Evolutionary conservation across 2,888 invertebrate genomes (phyloP).

Genomic region (Melieria omissa): DNA sequence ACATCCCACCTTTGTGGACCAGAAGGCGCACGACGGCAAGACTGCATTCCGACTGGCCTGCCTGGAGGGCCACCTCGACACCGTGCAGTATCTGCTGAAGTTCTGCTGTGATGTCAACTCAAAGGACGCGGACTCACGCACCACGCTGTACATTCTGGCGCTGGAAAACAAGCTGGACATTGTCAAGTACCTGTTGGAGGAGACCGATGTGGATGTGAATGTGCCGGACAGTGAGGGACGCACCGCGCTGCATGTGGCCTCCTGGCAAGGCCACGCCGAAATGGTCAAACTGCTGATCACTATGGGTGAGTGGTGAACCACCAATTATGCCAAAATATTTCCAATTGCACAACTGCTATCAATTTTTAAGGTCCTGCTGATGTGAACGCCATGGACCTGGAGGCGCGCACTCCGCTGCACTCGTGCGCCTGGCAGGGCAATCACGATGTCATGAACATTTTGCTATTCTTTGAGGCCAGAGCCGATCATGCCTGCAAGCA

Average conservation of each 20-base stretch:
- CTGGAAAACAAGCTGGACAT: constrained; percentile 86
- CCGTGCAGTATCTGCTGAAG: constrained; percentile 71
- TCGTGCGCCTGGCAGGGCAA: constrained; percentile 98
- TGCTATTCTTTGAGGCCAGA: constrained; percentile 82
- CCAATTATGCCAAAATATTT: constrained; percentile 2
- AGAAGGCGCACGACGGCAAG: constrained; percentile 90
- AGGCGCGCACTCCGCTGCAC: constrained; percentile 89
- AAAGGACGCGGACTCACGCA: constrained; percentile 91
- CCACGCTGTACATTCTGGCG: constrained; percentile 91
- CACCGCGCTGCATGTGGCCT: constrained; percentile 88
- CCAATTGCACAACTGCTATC: not conserved
- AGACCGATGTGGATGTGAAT: constrained; percentile 83
- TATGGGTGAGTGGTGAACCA: constrained; percentile 67
- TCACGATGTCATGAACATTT: constrained; percentile 81
- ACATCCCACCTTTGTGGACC: constrained; percentile 83
- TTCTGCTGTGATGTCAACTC: constrained; percentile 88
- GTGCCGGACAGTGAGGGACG: constrained; percentile 90
- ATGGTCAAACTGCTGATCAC: constrained; percentile 88
- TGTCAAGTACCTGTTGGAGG: constrained; percentile 82
- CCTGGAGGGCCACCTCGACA: constrained; percentile 77
- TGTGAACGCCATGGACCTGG: constrained; percentile 89
- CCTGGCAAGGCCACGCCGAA: constrained; percentile 94
- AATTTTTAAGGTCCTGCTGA: constrained; percentile 75
- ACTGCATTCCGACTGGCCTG: constrained; percentile 78
- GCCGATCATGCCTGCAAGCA: constrained; percentile 94